A percentile compares a stretch with the other conserved stretches of the same genome.
These are phyloP conservation scores for Rhorus exstirpatorius DNA, from an alignment of 2,888 invertebrate species.

Conservation along the genomic window DNA sequence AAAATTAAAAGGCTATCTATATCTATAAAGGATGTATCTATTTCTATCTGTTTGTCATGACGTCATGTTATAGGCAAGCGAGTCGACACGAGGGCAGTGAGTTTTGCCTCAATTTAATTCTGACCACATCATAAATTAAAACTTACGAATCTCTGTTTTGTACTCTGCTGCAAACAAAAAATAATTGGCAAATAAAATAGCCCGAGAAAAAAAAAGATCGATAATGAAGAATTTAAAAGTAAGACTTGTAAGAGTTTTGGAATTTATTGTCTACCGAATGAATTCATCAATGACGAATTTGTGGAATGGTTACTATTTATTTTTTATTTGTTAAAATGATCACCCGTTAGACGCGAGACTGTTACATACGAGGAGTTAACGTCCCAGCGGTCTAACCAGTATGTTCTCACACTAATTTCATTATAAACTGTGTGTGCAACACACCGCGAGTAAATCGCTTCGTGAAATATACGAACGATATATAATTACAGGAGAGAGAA, in stretches of 20 bases:
- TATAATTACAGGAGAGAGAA: conserved; percentile 32
- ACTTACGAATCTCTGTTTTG: too few relatives aligned
- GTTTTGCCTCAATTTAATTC: conserved; percentile 31
- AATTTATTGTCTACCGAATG: too few relatives aligned
- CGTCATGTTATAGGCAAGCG: conserved; percentile 37
- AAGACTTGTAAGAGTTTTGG: too few relatives aligned
- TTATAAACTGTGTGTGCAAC: conserved; percentile 31
- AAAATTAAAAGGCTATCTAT: too few relatives aligned
- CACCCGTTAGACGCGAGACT: conserved; percentile 46
- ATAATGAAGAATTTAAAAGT: too few relatives aligned
- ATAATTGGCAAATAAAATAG: too few relatives aligned
- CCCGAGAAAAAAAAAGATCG: too few relatives aligned
- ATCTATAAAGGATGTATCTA: too few relatives aligned
- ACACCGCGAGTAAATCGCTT: conserved; percentile 39
- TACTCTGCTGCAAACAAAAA: too few relatives aligned
- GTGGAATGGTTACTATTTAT: too few relatives aligned
- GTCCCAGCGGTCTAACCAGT: conserved; percentile 21
- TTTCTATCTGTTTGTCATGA: conserved; percentile 56
- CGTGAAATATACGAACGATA: conserved; percentile 34
- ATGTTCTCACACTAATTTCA: conserved; percentile 60
- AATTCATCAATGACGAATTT: too few relatives aligned
- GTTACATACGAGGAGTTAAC: conserved; percentile 20
- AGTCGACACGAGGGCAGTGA: conserved; percentile 41
- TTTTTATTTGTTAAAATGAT: background rate
- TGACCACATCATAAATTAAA: too few relatives aligned